Evolutionary conservation across 2,113 vertebrate species (phyloP).

Genomic region (Meleagris gallopavo): DNA sequence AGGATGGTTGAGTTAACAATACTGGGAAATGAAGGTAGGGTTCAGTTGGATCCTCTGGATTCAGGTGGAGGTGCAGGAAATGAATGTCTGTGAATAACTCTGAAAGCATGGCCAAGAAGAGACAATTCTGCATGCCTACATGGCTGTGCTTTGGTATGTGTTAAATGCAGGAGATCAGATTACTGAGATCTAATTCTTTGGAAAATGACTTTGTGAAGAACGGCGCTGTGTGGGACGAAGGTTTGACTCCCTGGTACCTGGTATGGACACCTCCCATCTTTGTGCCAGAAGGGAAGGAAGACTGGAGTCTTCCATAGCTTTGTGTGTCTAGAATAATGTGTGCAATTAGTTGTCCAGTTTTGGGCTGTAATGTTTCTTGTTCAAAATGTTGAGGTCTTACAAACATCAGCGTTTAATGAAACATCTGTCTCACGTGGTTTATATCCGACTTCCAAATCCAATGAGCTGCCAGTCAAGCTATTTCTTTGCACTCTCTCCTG

Average conservation of each 20-base stretch:
- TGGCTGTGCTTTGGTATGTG: neutral
- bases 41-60: neutral
- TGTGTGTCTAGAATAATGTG: neutral
- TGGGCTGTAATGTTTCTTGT: neutral
- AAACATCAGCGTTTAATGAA: neutral
- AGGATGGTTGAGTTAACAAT: neutral
- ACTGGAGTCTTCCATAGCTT: neutral
- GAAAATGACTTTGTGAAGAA: neutral
- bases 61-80: neutral
- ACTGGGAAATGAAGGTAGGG: neutral
- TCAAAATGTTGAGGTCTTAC: neutral
- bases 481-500: neutral
- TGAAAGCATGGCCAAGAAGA: neutral
- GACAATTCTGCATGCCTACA: neutral
- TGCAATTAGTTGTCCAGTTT: neutral
- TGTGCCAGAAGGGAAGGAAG: neutral
- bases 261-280: neutral
- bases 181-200: neutral
- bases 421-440: neutral
- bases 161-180: neutral
- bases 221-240: neutral
- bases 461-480: neutral
- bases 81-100: neutral
- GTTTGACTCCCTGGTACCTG: neutral
- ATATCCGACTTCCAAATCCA: neutral